Conservation (phyloP, 1,140 invertebrate genomes). For the Subanguina moxae region DNA sequence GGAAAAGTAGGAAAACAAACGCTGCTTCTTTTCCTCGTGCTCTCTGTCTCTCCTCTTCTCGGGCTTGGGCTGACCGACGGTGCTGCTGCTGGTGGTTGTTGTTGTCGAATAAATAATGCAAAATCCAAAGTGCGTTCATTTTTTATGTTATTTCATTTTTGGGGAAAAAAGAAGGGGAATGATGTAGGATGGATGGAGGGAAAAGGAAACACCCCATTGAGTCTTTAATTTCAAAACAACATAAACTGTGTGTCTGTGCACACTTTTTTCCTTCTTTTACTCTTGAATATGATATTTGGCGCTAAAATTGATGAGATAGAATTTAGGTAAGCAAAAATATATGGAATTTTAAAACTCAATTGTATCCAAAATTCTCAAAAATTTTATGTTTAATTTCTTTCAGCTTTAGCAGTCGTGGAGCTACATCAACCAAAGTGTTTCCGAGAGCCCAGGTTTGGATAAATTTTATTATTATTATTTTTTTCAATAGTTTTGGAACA, state of each 20-base stretch:
- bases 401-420: no score
- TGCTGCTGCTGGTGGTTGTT: background rate
- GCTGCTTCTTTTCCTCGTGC: no score
- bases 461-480: background rate
- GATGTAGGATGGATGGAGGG: no score
- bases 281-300: constrained; percentile 3
- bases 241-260: background rate
- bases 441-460: background rate
- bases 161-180: no score
- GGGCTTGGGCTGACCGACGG: no score
- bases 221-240: background rate
- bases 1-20: no score
- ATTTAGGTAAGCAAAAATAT: background rate
- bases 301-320: background rate
- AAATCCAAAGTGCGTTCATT: constrained; percentile 6
- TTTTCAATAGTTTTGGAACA: no score
- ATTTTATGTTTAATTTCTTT: no score
- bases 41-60: no score
- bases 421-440: background rate
- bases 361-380: no score
- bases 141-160: background rate
- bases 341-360: no score
- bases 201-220: no score
- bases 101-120: constrained; percentile 2
- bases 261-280: background rate